Conservation (phyloP, 2,797 vertebrate genomes). For the Thunnus albacares region DNA sequence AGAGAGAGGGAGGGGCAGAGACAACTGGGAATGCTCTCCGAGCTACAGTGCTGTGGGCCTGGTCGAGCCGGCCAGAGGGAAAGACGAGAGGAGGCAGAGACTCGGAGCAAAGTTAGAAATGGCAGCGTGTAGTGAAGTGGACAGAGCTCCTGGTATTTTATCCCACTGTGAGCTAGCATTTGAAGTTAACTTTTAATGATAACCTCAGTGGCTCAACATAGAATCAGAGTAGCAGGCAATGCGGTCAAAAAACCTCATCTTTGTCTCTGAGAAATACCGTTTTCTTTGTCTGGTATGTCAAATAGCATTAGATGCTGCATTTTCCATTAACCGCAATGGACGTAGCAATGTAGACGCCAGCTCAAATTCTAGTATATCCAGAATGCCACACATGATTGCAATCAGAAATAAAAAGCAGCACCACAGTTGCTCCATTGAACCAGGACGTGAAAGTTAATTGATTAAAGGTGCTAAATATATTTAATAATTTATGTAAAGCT, state of each 20-base stretch:
- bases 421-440: not conserved
- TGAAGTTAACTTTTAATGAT: not conserved
- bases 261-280: not conserved
- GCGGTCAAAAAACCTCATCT: not conserved
- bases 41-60: constrained; percentile 37
- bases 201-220: not conserved
- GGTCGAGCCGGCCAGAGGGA: constrained; percentile 30
- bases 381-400: not conserved
- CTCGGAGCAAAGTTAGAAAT: constrained; percentile 18
- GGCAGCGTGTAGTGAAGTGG: not conserved
- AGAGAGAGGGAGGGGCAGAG: constrained; percentile 34
- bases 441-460: not conserved
- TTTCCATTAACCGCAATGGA: not conserved
- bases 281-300: not conserved
- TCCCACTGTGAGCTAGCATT: not conserved
- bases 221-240: not conserved
- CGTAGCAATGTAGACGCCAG: not conserved
- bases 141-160: constrained; percentile 15
- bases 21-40: constrained; percentile 44
- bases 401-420: not conserved
- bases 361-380: not conserved
- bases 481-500: not conserved
- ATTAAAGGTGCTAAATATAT: not conserved
- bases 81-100: constrained; percentile 19
- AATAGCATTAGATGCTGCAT: not conserved